Conservation (phyloP, 2,113 vertebrate species). For the Petromus typicus region DNA sequence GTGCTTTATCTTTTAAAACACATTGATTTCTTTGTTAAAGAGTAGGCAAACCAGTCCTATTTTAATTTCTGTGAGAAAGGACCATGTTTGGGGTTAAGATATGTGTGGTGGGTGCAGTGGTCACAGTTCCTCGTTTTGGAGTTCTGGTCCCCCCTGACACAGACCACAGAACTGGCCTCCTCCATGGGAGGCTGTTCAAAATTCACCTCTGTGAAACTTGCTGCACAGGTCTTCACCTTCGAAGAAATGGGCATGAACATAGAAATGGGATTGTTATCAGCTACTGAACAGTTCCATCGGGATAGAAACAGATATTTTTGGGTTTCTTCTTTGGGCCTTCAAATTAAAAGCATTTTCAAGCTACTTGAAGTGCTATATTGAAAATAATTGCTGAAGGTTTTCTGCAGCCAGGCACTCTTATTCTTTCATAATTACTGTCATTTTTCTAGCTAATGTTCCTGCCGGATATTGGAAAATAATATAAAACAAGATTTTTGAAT, state of each 20-base stretch:
- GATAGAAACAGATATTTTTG: conserved; percentile 2
- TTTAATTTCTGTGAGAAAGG: background rate
- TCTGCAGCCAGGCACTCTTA: background rate
- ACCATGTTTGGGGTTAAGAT: background rate
- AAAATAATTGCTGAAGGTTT: conserved; percentile 34
- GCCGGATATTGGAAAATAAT: background rate
- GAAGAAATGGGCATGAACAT: conserved; percentile 16
- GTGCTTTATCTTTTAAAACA: background rate
- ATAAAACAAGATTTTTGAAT: background rate
- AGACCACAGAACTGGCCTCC: background rate
- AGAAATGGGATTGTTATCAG: conserved; percentile 19
- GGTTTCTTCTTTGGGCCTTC: background rate
- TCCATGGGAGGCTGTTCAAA: background rate
- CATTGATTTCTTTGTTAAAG: conserved; percentile 12
- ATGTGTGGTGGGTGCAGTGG: background rate
- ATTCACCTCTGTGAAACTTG: background rate
- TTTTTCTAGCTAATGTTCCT: background rate
- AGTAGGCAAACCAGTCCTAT: background rate
- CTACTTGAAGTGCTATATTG: background rate
- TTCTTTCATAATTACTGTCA: background rate
- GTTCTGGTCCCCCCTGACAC: background rate
- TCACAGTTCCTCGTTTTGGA: background rate
- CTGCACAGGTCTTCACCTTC: background rate
- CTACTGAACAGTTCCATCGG: background rate
- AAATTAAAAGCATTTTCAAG: conserved; percentile 41